Conservation (phyloP, 2,797 vertebrate species). For the Brotula barbata region DNA sequence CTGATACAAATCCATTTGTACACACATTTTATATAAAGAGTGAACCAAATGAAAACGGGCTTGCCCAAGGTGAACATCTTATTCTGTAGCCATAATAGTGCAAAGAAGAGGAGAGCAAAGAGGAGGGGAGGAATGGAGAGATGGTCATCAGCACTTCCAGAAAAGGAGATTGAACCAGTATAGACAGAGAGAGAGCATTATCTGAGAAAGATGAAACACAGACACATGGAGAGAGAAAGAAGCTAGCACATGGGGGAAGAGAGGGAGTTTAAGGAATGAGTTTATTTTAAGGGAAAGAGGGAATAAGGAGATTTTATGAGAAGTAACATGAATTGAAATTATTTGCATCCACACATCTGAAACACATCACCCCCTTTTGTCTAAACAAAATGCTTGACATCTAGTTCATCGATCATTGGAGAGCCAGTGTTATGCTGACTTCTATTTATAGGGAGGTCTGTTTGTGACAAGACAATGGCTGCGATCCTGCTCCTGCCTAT, state of each 20-base stretch:
- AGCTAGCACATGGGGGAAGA: neutral
- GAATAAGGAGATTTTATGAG: slow-evolving; percentile 4
- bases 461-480: slow-evolving; percentile 47
- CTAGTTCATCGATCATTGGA: slow-evolving; percentile 68
- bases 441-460: slow-evolving; percentile 68
- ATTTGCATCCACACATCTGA: slow-evolving; percentile 36
- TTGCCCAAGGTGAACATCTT: slow-evolving; percentile 8
- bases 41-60: slow-evolving; percentile 29
- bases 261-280: neutral
- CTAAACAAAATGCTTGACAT: slow-evolving; percentile 48
- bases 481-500: slow-evolving; percentile 13
- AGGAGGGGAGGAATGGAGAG: slow-evolving; percentile 9
- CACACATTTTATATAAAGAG: slow-evolving; percentile 7
- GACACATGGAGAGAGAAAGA: slow-evolving; percentile 11
- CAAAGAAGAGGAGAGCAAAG: slow-evolving; percentile 13
- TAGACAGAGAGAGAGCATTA: slow-evolving; percentile 19
- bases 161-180: slow-evolving; percentile 63
- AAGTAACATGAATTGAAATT: slow-evolving; percentile 32
- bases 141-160: slow-evolving; percentile 57
- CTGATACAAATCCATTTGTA: slow-evolving; percentile 10
- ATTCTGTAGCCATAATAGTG: slow-evolving; percentile 56
- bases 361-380: slow-evolving; percentile 12
- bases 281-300: neutral
- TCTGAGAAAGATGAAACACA: slow-evolving; percentile 26
- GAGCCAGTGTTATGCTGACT: slow-evolving; percentile 56